A percentile compares a stretch with the other conserved stretches of the same genome.
phyloP scores from a whole-genome alignment of 2,113 vertebrate species.

The Anguilla rostrata region DNA sequence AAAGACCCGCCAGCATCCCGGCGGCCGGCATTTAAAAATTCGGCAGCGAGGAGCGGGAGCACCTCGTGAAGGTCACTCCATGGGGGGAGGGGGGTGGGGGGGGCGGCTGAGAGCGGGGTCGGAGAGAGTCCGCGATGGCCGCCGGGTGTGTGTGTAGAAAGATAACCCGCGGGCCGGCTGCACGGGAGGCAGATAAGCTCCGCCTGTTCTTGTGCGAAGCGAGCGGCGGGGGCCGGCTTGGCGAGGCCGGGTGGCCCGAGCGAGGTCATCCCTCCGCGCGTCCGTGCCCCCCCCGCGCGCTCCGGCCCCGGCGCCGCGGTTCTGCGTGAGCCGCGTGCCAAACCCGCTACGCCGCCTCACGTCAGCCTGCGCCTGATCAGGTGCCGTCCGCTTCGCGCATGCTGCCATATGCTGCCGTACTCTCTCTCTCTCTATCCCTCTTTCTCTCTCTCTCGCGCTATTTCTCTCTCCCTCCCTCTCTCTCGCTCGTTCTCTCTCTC shows the following conservation, averaged over 20 bases:
- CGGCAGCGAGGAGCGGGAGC: not conserved
- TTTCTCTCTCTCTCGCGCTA: too few species aligned
- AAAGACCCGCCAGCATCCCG: not conserved
- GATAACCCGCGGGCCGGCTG: not conserved
- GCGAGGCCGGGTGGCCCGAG: not conserved
- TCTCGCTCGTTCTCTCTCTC: too few species aligned
- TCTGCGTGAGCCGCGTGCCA: not conserved
- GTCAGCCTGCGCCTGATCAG: not conserved
- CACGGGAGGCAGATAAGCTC: not conserved
- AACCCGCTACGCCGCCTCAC: not conserved
- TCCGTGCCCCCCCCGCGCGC: not conserved
- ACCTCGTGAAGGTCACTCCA: not conserved
- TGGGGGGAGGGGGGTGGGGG: too few species aligned
- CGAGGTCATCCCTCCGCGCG: not conserved
- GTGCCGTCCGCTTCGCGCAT: not conserved
- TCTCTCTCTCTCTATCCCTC: not conserved
- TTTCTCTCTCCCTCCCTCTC: too few species aligned
- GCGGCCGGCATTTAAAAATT: not conserved
- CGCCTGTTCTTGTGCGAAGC: not conserved
- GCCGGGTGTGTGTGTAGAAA: not conserved
- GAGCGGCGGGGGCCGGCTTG: not conserved
- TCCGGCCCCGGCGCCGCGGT: too few species aligned
- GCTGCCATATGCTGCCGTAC: not conserved
- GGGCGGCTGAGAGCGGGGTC: not conserved
- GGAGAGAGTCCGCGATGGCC: not conserved